A percentile compares a stretch with the other conserved stretches of the same genome.
Conservation (phyloP, 2,888 invertebrate species). For the Idaea straminata region DNA sequence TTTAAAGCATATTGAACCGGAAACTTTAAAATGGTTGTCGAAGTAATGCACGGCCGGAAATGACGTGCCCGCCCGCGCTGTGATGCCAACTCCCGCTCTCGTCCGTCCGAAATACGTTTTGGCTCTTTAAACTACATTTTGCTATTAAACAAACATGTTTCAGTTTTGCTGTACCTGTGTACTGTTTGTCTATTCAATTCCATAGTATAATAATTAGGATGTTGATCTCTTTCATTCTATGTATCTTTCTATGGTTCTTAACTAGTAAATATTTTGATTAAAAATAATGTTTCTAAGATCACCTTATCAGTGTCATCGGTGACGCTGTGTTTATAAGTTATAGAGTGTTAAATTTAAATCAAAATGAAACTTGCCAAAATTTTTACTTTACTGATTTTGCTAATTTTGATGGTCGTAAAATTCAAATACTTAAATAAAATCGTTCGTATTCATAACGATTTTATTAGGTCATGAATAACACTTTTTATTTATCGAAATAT, state of each 20-base stretch:
- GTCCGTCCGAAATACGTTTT: slow-evolving; percentile 29
- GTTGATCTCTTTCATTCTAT: background rate
- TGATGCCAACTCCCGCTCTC: slow-evolving; percentile 29
- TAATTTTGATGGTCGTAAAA: background rate
- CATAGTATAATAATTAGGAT: background rate
- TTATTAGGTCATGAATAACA: background rate
- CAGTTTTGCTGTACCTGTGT: background rate
- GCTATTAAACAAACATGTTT: background rate
- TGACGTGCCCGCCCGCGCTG: slow-evolving; percentile 41
- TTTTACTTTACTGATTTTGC: background rate
- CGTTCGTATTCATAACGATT: background rate
- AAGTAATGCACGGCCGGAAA: slow-evolving; percentile 49
- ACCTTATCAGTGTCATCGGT: background rate
- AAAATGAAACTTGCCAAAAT: background rate
- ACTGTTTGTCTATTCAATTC: background rate
- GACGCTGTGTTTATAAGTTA: background rate
- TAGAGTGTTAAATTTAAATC: background rate
- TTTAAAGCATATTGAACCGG: slow-evolving; percentile 29
- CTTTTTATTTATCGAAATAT: background rate
- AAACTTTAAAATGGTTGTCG: slow-evolving; percentile 44
- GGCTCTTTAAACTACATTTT: slow-evolving; percentile 31
- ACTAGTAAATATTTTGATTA: background rate
- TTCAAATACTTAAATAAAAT: background rate
- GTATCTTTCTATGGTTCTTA: background rate
- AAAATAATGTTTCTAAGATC: background rate